Evolutionary conservation across 2,113 vertebrate species (phyloP), one percentile per base, ranked within the genome.

Genomic region (Cynocephalus volans): DNA sequence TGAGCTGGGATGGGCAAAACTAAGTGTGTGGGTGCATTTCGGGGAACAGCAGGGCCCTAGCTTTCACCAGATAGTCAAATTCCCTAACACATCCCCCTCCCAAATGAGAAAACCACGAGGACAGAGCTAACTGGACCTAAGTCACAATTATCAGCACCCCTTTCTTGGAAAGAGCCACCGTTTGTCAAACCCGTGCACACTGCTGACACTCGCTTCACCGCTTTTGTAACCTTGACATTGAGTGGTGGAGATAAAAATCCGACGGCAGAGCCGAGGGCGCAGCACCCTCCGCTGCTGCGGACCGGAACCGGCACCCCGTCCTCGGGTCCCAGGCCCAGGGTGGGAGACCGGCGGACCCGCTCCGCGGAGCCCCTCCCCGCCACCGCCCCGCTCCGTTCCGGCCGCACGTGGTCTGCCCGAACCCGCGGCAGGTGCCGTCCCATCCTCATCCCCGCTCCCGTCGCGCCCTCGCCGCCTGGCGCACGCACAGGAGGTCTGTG

Each of bases 391-490:
- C 18, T 15, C 1, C 0, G n/a, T 70, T 84, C 9, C 0, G 3
- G 0, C 97, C 26, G 36, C 97, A 97, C 97, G 97, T 97, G 96
- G 97, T 98, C 98, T 97, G 98, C 98, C 98, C 98, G 94, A 96
- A 96, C 97, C 97, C 94, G 80, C 95, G 76, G 97, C 98, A 98
- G 99, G 98, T 98, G 98, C 98, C 93, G 1, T 95, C 97, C 85
- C 56, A 90, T 33, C 86, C 96, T 97, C 98, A 96, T 96, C 95
- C 69, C 65, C 18, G 89, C 87, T 60, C 24, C 85, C 85, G 72
- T 24, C 0, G 3, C 0, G 7, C 52, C 70, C 67, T 95, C n/a
- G 7, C 24, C 0, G n/a, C 41, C 6, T 1, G 5, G 6, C 13
- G 5, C 15, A 6, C 31, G 50, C 8, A 36, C 21, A 6, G 70